Evolutionary conservation across 2,888 invertebrate genomes (phyloP), one percentile per base, ranked within the genome.

Genomic region (Nomada ruficornis): DNA sequence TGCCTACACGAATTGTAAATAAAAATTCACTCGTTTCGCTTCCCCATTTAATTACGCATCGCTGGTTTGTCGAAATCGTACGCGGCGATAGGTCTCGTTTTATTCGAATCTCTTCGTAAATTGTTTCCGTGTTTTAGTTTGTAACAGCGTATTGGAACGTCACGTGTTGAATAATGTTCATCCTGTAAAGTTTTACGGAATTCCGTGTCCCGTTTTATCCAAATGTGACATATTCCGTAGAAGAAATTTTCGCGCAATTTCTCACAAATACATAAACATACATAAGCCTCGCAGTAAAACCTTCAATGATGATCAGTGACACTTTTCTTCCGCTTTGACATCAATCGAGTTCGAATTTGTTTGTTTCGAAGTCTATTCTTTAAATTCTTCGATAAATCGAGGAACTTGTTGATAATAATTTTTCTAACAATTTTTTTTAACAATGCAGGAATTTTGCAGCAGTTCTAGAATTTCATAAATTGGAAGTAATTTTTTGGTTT

Each of bases 161-260:
- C 62, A 36, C 68, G 52, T 57, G 52, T 65, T 29, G 36, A 36
- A 47, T 60, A 50, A 44, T 52, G 10, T 26, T n/a, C 60, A 70
- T 11, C 65, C 73, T 83, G 75, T 75, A 77, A 82, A 55, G 55
- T 82, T 85, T 78, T 78, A 86, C 50, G 78, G 72, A 75, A 67
- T 80, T 68, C 62, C 72, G 54, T 52, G 65, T 59, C 65, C 42
- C 60, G 63, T 26, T 75, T 73, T 62, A 65, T 52, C 26, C 44
- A 36, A 36, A 36, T 36, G 7, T 50, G 72, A 23, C 59, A 29
- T 50, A 52, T 42, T 44, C 29, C 18, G 36, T n/a, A 52, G 13
- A n/a, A 23, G 68, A 60, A 73, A 67, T 15, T 59, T 47, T 70
- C 76, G 44, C 11, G 23, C 60, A 64, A 64, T 62, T 75, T 70